Evolutionary conservation across 2,888 invertebrate genomes (phyloP).

Genomic region (Byasa hedistus): DNA sequence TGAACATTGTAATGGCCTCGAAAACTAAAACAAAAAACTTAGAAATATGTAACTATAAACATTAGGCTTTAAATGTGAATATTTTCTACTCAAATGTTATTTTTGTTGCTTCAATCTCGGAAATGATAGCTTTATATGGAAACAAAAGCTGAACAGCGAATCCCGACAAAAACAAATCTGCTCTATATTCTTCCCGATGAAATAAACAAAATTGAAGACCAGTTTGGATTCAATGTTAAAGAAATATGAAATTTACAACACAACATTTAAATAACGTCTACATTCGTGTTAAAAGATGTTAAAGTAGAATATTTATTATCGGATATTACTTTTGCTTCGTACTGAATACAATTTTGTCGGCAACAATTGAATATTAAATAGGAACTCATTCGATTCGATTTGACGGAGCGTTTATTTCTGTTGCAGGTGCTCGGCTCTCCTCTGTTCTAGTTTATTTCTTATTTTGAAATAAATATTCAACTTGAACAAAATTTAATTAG

Average conservation of each 20-base stretch:
- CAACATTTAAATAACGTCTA: neutral
- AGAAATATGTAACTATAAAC: too few relatives aligned
- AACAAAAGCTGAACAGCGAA: neutral
- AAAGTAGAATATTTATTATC: slow-evolving; percentile 9
- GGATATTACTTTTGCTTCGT: slow-evolving; percentile 4
- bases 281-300: neutral
- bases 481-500: too few relatives aligned
- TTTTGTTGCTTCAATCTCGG: neutral
- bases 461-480: too few relatives aligned
- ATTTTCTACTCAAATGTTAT: neutral
- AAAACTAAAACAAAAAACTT: too few relatives aligned
- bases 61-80: too few relatives aligned
- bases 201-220: neutral
- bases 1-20: too few relatives aligned
- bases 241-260: neutral
- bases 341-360: slow-evolving; percentile 6
- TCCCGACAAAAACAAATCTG: neutral
- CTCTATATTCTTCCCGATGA: neutral
- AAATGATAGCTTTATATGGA: neutral
- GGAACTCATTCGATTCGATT: slow-evolving; percentile 12
- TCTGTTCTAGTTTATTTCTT: too few relatives aligned
- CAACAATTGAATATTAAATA: slow-evolving; percentile 15
- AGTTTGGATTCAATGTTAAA: neutral
- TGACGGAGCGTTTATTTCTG: slow-evolving; percentile 8
- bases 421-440: too few relatives aligned